Conservation (phyloP, 2,888 invertebrate species). For the Apamea crenata region DNA sequence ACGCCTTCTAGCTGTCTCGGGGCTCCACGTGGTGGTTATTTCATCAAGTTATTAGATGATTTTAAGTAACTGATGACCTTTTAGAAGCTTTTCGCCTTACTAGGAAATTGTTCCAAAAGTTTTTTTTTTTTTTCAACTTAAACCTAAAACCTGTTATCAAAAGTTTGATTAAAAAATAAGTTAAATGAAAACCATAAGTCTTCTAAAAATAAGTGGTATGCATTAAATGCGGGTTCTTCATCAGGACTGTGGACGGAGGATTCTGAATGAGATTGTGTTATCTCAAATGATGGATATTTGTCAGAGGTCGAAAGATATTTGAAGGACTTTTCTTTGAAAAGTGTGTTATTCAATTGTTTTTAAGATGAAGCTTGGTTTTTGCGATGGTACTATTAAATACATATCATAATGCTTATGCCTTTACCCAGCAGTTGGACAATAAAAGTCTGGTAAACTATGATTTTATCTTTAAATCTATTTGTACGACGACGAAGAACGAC, state of each 20-base stretch:
- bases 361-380: background rate
- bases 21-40: no score
- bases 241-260: constrained; percentile 37
- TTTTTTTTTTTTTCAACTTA: background rate
- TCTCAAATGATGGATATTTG: constrained; percentile 49
- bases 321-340: constrained; percentile 18
- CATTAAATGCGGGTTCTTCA: constrained; percentile 37
- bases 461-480: no score
- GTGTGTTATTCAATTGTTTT: constrained; percentile 18
- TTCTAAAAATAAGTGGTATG: constrained; percentile 37
- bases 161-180: constrained; percentile 23
- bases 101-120: background rate
- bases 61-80: background rate
- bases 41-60: background rate
- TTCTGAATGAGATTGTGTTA: constrained; percentile 42
- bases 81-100: background rate
- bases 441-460: no score
- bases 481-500: no score
- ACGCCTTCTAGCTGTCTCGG: no score
- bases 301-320: constrained; percentile 20
- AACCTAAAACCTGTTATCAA: background rate
- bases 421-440: no score
- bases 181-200: constrained; percentile 38
- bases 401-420: background rate
- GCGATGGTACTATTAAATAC: background rate